These are phyloP conservation scores for Brachyistius frenatus DNA, from an alignment of 2,113 vertebrate species.

Conservation along the genomic window DNA sequence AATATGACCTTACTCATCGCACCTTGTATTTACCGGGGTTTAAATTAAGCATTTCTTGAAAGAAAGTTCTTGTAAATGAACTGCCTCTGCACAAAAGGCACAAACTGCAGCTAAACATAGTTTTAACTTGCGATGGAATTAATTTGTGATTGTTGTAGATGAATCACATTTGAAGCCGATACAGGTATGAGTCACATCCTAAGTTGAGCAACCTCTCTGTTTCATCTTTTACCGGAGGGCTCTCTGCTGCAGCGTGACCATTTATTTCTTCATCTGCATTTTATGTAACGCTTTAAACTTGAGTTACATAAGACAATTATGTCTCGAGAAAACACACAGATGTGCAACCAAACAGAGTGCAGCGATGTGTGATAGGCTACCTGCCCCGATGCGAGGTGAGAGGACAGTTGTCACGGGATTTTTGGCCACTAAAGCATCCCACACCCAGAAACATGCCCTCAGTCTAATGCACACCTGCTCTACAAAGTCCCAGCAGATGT, in stretches of 20 bases:
- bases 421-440: conserved; percentile 55
- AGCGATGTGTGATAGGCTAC: conserved; percentile 21
- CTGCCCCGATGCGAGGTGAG: conserved; percentile 47
- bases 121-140: no score
- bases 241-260: neutral
- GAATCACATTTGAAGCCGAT: no score
- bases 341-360: conserved; percentile 19
- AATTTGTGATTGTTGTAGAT: no score
- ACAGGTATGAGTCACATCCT: no score
- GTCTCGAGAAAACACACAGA: conserved; percentile 4
- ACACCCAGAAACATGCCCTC: conserved; percentile 38
- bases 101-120: no score
- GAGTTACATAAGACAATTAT: conserved; percentile 34
- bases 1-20: no score
- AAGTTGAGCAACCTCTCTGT: neutral
- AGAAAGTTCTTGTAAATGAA: no score
- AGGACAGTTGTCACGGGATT: conserved; percentile 59
- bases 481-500: conserved; percentile 58
- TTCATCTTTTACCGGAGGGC: neutral
- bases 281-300: conserved; percentile 23
- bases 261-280: conserved; percentile 24
- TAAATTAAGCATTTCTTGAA: no score
- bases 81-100: no score
- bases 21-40: no score
- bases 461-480: conserved; percentile 60